Conservation (phyloP, 2,113 vertebrate species). For the Ctenomys sociabilis region DNA sequence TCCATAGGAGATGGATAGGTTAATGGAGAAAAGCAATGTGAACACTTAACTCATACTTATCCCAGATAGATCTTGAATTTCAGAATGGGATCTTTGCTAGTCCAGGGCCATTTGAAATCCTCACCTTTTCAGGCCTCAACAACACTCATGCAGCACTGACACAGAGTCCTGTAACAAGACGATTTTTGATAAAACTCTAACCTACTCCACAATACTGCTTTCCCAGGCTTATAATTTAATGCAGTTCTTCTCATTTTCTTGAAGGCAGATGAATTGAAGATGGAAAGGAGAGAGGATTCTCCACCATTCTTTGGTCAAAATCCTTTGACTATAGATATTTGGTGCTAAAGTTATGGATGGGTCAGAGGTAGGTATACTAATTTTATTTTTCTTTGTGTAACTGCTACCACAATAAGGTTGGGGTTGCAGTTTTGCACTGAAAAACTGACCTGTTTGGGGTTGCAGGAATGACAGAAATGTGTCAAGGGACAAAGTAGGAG, state of each 20-base stretch:
- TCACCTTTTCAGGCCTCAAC: neutral
- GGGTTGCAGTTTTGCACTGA: too few relatives aligned
- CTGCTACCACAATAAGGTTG: neutral
- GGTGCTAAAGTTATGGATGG: neutral
- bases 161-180: neutral
- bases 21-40: neutral
- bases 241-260: neutral
- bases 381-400: neutral
- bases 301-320: neutral
- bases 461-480: neutral
- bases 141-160: fast-evolving
- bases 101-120: too few relatives aligned
- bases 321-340: neutral
- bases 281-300: fast-evolving
- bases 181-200: neutral
- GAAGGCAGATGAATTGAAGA: neutral
- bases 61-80: neutral
- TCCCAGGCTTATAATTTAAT: neutral
- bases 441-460: neutral
- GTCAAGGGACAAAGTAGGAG: neutral
- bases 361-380: neutral
- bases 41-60: neutral
- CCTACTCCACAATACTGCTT: fast-evolving
- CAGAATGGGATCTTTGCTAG: neutral
- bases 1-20: neutral